These are phyloP conservation scores for Plectus sambesii DNA, from an alignment of 1,140 invertebrate genomes.

Conservation along the genomic window DNA sequence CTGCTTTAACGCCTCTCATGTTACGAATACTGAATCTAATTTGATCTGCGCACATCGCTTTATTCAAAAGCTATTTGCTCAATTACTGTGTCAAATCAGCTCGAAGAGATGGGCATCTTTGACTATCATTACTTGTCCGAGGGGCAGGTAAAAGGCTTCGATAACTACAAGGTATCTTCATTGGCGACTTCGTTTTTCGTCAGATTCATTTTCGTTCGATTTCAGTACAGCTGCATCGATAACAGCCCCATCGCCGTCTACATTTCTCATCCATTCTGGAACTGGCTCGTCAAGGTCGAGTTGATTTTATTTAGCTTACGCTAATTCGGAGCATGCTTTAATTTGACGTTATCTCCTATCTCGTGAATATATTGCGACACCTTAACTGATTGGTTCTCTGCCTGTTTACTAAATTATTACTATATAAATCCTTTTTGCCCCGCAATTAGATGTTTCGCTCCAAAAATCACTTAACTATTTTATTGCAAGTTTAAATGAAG, in stretches of 20 bases:
- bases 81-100: no score
- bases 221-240: conserved; percentile 42
- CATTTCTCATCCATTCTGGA: conserved; percentile 46
- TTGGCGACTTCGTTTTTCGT: background rate
- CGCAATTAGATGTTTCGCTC: no score
- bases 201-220: conserved; percentile 15
- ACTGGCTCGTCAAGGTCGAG: conserved; percentile 45
- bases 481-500: no score
- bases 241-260: conserved; percentile 43
- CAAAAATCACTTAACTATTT: no score
- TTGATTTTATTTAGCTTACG: conserved; percentile 4
- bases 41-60: no score
- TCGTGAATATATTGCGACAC: conserved; percentile 2
- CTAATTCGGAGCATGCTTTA: no score
- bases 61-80: no score
- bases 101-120: conserved; percentile 26
- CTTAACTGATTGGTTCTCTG: background rate
- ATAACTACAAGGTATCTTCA: conserved; percentile 34
- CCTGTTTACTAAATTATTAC: background rate
- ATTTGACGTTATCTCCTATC: no score
- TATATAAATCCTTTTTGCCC: background rate
- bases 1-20: no score
- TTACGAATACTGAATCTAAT: no score
- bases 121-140: conserved; percentile 31
- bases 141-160: conserved; percentile 33